phyloP scores from a whole-genome alignment of 1,140 invertebrate genomes.

The Drosophila watanabei region DNA sequence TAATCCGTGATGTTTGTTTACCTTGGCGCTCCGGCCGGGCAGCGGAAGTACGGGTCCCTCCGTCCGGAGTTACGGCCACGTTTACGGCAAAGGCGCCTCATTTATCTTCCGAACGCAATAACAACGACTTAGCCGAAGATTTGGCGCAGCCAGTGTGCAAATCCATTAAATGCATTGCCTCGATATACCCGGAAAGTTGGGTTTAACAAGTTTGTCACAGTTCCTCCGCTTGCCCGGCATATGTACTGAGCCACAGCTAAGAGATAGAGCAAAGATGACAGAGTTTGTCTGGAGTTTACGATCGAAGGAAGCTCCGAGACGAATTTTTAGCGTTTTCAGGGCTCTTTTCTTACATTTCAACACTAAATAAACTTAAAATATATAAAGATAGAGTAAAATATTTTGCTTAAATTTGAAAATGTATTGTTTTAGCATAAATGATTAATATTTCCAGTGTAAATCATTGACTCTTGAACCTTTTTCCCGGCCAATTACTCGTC shows the following conservation, averaged over 20 bases:
- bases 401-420: neutral
- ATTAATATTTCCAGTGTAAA: neutral
- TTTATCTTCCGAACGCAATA: slow-evolving; percentile 82
- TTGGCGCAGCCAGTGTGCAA: slow-evolving; percentile 68
- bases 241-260: slow-evolving; percentile 10
- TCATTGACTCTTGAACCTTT: slow-evolving; percentile 17
- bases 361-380: neutral
- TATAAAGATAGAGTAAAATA: neutral
- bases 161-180: slow-evolving; percentile 70
- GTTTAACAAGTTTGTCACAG: slow-evolving; percentile 66
- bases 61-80: slow-evolving; percentile 8
- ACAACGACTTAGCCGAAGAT: slow-evolving; percentile 81
- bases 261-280: slow-evolving; percentile 44
- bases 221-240: slow-evolving; percentile 32
- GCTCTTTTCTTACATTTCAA: neutral
- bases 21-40: slow-evolving; percentile 61
- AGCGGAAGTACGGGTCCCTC: slow-evolving; percentile 7
- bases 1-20: slow-evolving; percentile 85
- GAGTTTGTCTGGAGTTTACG: slow-evolving; percentile 1
- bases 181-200: slow-evolving; percentile 43
- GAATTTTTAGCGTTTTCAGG: neutral
- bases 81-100: slow-evolving; percentile 50
- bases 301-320: neutral
- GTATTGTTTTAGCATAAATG: neutral
- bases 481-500: slow-evolving; percentile 54